Percentiles rank a stretch among this genome's conserved stretches.
Evolutionary conservation across 2,797 vertebrate genomes (phyloP).

Genomic region (Somateria mollissima): DNA sequence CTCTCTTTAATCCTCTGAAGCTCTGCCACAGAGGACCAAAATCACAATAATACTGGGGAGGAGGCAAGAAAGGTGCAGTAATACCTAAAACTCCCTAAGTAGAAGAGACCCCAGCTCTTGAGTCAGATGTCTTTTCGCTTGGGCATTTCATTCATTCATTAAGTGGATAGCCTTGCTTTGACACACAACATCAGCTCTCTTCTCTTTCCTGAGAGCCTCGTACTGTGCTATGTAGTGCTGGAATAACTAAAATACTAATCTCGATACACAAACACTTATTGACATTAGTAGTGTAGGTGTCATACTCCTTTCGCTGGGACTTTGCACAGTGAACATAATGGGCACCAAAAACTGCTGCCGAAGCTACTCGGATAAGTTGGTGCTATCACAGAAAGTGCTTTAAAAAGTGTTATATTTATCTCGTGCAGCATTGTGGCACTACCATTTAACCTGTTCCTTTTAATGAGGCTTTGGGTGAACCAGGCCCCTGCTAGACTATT

Average conservation of each 20-base stretch:
- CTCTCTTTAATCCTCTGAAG: not conserved
- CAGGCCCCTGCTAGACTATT: not conserved
- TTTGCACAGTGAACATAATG: not conserved
- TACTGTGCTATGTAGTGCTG: not conserved
- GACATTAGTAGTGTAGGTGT: not conserved
- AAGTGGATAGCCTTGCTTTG: not conserved
- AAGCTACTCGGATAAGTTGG: not conserved
- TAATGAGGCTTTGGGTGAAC: not conserved
- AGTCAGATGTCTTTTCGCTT: not conserved
- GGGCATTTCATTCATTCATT: not conserved
- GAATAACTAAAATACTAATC: not conserved
- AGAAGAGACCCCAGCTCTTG: not conserved
- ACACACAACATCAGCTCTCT: not conserved
- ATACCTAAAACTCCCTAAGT: not conserved
- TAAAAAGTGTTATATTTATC: not conserved
- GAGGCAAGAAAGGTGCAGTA: not conserved
- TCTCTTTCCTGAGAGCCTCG: not conserved
- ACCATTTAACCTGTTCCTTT: not conserved
- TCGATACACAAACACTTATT: not conserved
- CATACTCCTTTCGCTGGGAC: not conserved
- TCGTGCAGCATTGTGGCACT: not conserved
- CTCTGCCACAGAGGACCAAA: not conserved
- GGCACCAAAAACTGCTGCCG: not conserved
- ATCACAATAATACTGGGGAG: not conserved
- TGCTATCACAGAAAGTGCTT: not conserved